Evolutionary conservation across 2,888 invertebrate genomes (phyloP).

Genomic region (Ophioninae sp.): DNA sequence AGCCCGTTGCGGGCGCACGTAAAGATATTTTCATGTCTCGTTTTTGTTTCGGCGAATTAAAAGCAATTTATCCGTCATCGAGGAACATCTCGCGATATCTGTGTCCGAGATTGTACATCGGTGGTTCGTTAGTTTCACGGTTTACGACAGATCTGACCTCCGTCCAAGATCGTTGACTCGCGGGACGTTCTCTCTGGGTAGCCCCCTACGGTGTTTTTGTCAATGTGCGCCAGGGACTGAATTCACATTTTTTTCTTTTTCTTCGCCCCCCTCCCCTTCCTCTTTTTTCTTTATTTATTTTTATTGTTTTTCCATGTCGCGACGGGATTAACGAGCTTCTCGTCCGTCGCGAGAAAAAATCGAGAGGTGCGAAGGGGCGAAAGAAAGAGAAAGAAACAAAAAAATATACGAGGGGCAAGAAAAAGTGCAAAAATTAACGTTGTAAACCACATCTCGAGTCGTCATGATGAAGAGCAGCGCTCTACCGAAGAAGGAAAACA

Average conservation of each 20-base stretch:
- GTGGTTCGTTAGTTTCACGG: slow-evolving; percentile 36
- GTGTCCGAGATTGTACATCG: slow-evolving; percentile 55
- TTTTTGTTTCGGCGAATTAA: slow-evolving; percentile 58
- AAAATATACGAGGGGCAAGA: not conserved
- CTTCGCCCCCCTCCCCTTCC: slow-evolving; percentile 8
- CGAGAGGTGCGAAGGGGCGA: slow-evolving; percentile 1
- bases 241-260: slow-evolving; percentile 34
- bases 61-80: slow-evolving; percentile 44
- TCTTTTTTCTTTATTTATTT: slow-evolving; percentile 48
- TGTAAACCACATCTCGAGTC: slow-evolving; percentile 61
- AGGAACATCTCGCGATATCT: slow-evolving; percentile 44
- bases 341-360: slow-evolving; percentile 32
- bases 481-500: slow-evolving; percentile 94
- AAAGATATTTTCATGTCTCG: slow-evolving; percentile 63
- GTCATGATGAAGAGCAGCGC: slow-evolving; percentile 87
- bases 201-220: slow-evolving; percentile 61
- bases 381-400: not conserved
- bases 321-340: slow-evolving; percentile 23
- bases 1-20: slow-evolving; percentile 56
- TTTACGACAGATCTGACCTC: slow-evolving; percentile 57
- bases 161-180: slow-evolving; percentile 57
- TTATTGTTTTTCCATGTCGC: slow-evolving; percentile 53
- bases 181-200: slow-evolving; percentile 42
- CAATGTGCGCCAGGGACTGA: slow-evolving; percentile 70
- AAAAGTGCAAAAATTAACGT: slow-evolving; percentile 51